Base-by-base conservation (phyloP, 2,113 vertebrate species). In the Scortum barcoo region DNA sequence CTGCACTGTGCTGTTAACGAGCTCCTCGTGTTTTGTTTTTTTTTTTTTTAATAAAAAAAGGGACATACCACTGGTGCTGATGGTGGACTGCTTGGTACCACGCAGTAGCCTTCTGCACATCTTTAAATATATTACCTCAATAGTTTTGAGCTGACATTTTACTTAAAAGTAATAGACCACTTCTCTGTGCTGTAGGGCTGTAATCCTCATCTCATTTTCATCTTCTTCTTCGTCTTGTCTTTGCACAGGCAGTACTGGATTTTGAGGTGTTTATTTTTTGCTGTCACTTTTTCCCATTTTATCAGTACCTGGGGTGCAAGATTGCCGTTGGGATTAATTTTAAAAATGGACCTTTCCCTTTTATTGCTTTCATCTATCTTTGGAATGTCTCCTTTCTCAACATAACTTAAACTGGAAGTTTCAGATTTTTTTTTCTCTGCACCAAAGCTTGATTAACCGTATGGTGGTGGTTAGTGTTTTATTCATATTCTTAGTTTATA, bases 271-370 rank as follows among this genome's bases (percentile, higher is more conserved):
- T 54, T 36, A 22, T 51, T 69, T 53, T 54, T 24, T 22, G 28
- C 33, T 26, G n/a, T 4, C 7, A 16, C 53, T 67, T 30, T 50
- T 58, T 67, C n/a, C n/a, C 22, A 9, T 72, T 81, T 76, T 46
- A 62, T 53, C 36, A 62, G 11, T 44, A 14, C 33, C 58, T 72
- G 9, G 20, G 38, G 14, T 54, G 67, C 17, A 3, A 14, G 56
- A 72, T 3, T 66, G 26, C 50, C 61, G 33, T 53, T 44, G 30
- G 53, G 42, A 42, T 83, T 51, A 44, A 50, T 68, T 65, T 50
- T 0, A 51, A 53, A 56, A 57, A 26, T 14, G 66, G 72, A 86
- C 67, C 78, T 63, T 68, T 81, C 22, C n/a, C 19, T 66, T 67
- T 48, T 48, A 86, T 81, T 72, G 72, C 46, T 46, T 70, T 54